Evolutionary conservation across 1,140 invertebrate species (phyloP).

Genomic region (Maconellicoccus hirsutus): DNA sequence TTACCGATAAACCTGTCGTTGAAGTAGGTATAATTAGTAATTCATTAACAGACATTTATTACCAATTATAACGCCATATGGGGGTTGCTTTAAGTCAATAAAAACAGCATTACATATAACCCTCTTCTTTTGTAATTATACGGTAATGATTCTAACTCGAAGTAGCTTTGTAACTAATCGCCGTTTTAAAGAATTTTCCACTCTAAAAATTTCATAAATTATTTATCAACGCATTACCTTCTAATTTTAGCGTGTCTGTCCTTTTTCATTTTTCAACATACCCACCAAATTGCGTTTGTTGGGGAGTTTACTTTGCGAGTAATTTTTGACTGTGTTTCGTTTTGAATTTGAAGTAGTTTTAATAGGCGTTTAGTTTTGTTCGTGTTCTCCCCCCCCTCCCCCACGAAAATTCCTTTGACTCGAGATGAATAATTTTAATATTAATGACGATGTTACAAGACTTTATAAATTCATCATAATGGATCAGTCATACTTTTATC

Average conservation of each 20-base stretch:
- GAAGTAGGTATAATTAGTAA: not conserved
- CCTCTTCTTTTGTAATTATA: not conserved
- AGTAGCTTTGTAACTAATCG: slow-evolving; percentile 3
- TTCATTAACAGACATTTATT: slow-evolving; percentile 9
- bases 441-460: too few relatives aligned
- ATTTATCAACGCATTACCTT: not conserved
- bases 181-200: not conserved
- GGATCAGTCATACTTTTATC: too few relatives aligned
- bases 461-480: too few relatives aligned
- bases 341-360: too few relatives aligned
- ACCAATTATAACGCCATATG: slow-evolving; percentile 8
- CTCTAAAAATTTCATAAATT: not conserved
- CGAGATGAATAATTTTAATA: too few relatives aligned
- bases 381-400: too few relatives aligned
- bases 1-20: slow-evolving; percentile 7
- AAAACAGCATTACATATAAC: not conserved
- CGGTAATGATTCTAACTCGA: not conserved
- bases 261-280: not conserved
- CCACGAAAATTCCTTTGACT: too few relatives aligned
- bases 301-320: too few relatives aligned
- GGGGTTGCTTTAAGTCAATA: slow-evolving; percentile 3
- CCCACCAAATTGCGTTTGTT: too few relatives aligned
- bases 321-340: too few relatives aligned
- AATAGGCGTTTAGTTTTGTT: too few relatives aligned
- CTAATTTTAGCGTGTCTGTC: not conserved